These are phyloP conservation scores for Andricus grossulariae DNA, from an alignment of 1,140 invertebrate species.

Conservation along the genomic window DNA sequence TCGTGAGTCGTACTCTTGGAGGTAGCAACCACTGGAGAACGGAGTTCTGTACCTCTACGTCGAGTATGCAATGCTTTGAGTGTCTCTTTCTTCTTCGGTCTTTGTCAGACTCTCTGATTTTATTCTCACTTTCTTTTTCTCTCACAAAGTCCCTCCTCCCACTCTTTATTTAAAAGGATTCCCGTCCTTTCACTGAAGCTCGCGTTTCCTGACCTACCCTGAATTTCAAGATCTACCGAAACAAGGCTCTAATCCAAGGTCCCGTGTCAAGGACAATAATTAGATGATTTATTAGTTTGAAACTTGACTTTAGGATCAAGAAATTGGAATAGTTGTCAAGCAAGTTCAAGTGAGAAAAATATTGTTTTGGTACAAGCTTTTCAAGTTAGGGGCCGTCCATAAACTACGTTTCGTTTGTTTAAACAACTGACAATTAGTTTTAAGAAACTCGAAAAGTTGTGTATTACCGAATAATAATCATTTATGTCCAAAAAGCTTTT, in stretches of 20 bases:
- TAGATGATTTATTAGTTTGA: neutral
- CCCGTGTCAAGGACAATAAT: neutral
- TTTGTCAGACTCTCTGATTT: slow-evolving; percentile 1
- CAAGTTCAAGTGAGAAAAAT: too few species aligned
- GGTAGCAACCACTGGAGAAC: slow-evolving; percentile 26
- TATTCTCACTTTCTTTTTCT: neutral
- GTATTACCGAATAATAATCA: too few species aligned
- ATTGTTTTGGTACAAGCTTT: too few species aligned
- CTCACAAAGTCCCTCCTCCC: neutral
- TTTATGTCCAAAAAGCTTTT: too few species aligned
- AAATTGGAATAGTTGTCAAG: neutral
- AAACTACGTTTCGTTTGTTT: too few species aligned
- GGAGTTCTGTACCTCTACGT: neutral
- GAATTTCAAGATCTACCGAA: neutral
- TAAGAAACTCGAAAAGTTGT: too few species aligned
- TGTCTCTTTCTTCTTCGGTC: slow-evolving; percentile 15
- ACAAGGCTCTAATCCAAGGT: slow-evolving; percentile 11
- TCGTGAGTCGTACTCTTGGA: neutral
- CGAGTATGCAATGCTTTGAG: neutral
- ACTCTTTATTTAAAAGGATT: neutral
- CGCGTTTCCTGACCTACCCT: slow-evolving; percentile 30
- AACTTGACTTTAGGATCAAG: neutral
- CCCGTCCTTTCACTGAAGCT: neutral
- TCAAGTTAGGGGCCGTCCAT: too few species aligned
- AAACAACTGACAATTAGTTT: too few species aligned